Conservation (phyloP, 1,140 invertebrate species). For the Zaprionus vittiger region DNA sequence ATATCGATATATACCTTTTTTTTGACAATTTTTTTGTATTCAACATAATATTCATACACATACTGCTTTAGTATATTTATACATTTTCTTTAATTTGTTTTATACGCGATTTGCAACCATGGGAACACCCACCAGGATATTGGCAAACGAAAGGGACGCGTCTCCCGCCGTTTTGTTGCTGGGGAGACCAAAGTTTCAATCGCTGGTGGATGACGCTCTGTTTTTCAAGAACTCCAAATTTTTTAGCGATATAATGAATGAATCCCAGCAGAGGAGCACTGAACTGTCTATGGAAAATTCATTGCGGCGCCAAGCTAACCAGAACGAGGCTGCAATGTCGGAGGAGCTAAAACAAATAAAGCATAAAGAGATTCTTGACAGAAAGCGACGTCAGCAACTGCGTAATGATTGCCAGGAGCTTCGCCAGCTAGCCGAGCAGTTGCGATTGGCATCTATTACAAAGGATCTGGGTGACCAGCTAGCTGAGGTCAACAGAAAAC, state of each 20-base stretch:
- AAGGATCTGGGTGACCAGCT: slow-evolving; percentile 58
- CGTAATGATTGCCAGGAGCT: slow-evolving; percentile 56
- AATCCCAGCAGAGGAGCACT: background rate
- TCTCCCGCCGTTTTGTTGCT: slow-evolving; percentile 16
- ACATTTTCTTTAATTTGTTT: slow-evolving; percentile 22
- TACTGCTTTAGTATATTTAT: background rate
- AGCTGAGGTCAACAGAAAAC: background rate
- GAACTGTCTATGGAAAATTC: slow-evolving; percentile 35
- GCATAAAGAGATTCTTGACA: slow-evolving; percentile 49
- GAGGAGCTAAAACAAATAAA: slow-evolving; percentile 56
- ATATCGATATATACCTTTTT: background rate
- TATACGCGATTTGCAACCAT: slow-evolving; percentile 24
- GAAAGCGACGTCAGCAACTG: slow-evolving; percentile 60
- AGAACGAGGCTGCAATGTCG: slow-evolving; percentile 27
- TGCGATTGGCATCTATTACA: slow-evolving; percentile 62
- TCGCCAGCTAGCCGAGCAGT: slow-evolving; percentile 51
- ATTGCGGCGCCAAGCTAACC: slow-evolving; percentile 1
- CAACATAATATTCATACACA: background rate
- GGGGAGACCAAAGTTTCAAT: background rate
- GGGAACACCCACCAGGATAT: background rate
- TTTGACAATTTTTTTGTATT: background rate
- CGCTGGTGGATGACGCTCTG: background rate
- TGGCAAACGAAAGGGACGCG: slow-evolving; percentile 3
- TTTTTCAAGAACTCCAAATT: slow-evolving; percentile 17
- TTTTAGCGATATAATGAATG: background rate